phyloP scores from a whole-genome alignment of 2,888 invertebrate species.

The Perdita meconis region DNA sequence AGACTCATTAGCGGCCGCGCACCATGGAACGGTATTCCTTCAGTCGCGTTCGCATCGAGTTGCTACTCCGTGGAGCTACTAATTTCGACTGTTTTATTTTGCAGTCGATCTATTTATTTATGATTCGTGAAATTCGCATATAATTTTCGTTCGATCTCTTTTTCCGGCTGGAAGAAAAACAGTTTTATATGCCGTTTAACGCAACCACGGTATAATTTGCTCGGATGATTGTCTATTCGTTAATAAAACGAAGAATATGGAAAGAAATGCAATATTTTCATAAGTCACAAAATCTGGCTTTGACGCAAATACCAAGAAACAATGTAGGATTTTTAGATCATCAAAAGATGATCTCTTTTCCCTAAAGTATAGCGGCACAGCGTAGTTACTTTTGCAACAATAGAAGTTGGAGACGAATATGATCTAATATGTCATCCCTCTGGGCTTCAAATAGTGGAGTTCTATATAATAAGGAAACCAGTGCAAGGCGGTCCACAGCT shows the following conservation, averaged over 20 bases:
- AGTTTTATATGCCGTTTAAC: background rate
- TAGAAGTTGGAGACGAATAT: no score
- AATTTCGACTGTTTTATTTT: slow-evolving; percentile 19
- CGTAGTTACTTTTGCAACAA: no score
- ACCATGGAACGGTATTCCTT: slow-evolving; percentile 26
- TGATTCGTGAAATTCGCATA: background rate
- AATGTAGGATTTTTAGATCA: no score
- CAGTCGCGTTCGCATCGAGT: slow-evolving; percentile 10
- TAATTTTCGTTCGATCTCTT: background rate
- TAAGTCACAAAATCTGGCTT: no score
- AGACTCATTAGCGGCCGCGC: slow-evolving; percentile 45
- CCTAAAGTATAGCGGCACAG: no score
- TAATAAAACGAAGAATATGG: no score
- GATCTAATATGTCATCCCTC: background rate
- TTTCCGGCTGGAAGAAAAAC: background rate
- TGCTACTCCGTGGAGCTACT: background rate
- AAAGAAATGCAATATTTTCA: no score
- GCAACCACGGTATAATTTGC: background rate
- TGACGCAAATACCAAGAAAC: no score
- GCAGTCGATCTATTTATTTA: slow-evolving; percentile 9
- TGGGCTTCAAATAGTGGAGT: background rate
- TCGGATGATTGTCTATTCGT: no score
- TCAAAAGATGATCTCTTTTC: no score
- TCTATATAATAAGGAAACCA: slow-evolving; percentile 53
- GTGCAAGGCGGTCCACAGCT: slow-evolving; percentile 31